Percentiles rank a stretch among this genome's conserved stretches.
Conservation (phyloP, 1,140 invertebrate genomes). For the Mercenaria mercenaria region DNA sequence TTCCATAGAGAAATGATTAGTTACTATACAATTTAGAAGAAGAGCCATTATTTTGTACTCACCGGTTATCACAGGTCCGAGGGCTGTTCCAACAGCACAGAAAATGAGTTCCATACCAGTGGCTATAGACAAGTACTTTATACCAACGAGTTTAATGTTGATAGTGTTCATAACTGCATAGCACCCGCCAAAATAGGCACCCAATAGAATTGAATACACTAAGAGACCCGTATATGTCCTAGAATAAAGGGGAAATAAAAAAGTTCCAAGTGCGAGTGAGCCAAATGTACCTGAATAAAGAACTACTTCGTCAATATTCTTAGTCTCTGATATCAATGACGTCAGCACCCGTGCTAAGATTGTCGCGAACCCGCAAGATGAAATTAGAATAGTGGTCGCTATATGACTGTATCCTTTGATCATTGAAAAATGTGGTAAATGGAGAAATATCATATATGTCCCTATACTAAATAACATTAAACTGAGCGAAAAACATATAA, state of each 20-base stretch:
- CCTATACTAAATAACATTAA: constrained; percentile 60
- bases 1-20: too few relatives aligned
- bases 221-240: constrained; percentile 42
- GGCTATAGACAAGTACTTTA: constrained; percentile 60
- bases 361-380: constrained; percentile 47
- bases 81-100: constrained; percentile 56
- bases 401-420: constrained; percentile 11
- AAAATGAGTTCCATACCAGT: constrained; percentile 53
- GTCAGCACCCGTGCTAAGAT: constrained; percentile 53
- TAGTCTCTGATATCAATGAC: constrained; percentile 28
- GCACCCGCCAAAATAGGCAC: constrained; percentile 62
- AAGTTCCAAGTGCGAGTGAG: constrained; percentile 48
- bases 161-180: constrained; percentile 67
- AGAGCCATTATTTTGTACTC: too few relatives aligned
- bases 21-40: too few relatives aligned
- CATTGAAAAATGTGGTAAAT: constrained; percentile 53
- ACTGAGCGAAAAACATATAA: constrained; percentile 65
- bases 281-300: constrained; percentile 63
- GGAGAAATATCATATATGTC: constrained; percentile 67
- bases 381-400: constrained; percentile 26
- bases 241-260: constrained; percentile 64
- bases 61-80: constrained; percentile 64
- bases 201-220: constrained; percentile 56
- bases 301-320: constrained; percentile 59
- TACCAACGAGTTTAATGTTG: constrained; percentile 59